These are phyloP conservation scores for Podargus strigoides DNA, from an alignment of 2,797 vertebrate genomes.

Conservation along the genomic window DNA sequence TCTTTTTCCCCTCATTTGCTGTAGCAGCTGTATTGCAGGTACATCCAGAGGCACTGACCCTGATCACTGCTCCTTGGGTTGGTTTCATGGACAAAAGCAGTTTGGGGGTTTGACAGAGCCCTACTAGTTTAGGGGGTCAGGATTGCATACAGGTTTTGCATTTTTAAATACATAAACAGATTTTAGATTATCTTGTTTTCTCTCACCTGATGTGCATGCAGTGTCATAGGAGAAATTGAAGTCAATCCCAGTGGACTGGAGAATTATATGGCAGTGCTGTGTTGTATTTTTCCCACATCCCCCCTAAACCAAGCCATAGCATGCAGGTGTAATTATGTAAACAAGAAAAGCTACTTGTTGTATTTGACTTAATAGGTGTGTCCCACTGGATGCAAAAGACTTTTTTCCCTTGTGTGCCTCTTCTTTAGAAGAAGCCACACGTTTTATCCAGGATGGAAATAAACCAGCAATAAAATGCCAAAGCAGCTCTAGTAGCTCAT, in stretches of 20 bases:
- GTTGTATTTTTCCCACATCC: background rate
- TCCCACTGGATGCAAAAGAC: slow-evolving; percentile 17
- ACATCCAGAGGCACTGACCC: background rate
- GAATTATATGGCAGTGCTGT: background rate
- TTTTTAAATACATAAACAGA: background rate
- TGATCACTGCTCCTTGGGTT: background rate
- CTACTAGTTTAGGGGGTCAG: background rate
- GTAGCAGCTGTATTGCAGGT: background rate
- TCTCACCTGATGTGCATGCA: background rate
- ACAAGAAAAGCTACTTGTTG: background rate
- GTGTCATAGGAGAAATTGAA: background rate
- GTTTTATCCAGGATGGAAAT: background rate
- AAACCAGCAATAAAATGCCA: slow-evolving; percentile 1
- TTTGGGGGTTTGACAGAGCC: background rate
- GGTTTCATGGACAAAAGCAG: background rate
- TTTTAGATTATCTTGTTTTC: background rate
- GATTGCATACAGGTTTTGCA: background rate
- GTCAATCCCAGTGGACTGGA: background rate
- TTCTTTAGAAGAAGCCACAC: background rate
- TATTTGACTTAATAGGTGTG: slow-evolving; percentile 15
- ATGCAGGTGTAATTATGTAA: background rate
- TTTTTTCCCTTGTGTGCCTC: background rate
- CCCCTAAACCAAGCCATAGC: background rate
- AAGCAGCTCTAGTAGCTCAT: background rate
- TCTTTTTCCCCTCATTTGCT: background rate